Conservation (phyloP, 2,797 vertebrate genomes). For the Girardinus metallicus region DNA sequence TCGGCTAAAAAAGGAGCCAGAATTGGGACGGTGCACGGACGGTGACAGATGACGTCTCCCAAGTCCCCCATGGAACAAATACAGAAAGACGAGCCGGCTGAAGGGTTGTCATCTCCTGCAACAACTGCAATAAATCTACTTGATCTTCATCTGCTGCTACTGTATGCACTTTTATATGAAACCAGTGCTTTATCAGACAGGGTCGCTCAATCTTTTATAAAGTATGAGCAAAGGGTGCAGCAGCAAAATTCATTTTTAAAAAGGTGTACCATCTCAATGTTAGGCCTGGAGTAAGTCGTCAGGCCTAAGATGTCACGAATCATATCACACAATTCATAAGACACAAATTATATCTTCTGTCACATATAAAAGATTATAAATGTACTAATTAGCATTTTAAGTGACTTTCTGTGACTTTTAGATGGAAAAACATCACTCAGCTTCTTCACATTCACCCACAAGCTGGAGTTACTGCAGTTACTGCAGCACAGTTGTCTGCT, state of each 20-base stretch:
- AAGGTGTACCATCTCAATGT: no score
- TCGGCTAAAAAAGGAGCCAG: conserved; percentile 3
- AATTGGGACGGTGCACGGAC: conserved; percentile 1
- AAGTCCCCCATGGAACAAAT: not conserved
- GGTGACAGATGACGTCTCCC: not conserved
- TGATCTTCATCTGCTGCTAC: conserved; percentile 18
- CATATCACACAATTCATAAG: not conserved
- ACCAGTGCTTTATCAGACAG: conserved; percentile 8
- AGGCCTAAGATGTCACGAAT: not conserved
- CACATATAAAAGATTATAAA: not conserved
- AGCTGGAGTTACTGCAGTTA: not conserved
- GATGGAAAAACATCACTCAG: not conserved
- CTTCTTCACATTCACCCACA: not conserved
- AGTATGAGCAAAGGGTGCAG: conserved; percentile 1
- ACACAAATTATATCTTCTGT: not conserved
- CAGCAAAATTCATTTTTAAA: conserved; percentile 2
- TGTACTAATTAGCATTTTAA: not conserved
- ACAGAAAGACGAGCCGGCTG: not conserved
- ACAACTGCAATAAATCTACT: conserved; percentile 17
- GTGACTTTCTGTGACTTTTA: not conserved
- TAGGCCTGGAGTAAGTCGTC: not conserved
- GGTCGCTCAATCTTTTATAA: conserved; percentile 7
- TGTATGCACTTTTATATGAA: conserved; percentile 9
- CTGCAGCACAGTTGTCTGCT: not conserved
- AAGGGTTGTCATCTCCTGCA: not conserved